Conservation (phyloP, 2,888 invertebrate genomes). For the Tipula lateralis region DNA sequence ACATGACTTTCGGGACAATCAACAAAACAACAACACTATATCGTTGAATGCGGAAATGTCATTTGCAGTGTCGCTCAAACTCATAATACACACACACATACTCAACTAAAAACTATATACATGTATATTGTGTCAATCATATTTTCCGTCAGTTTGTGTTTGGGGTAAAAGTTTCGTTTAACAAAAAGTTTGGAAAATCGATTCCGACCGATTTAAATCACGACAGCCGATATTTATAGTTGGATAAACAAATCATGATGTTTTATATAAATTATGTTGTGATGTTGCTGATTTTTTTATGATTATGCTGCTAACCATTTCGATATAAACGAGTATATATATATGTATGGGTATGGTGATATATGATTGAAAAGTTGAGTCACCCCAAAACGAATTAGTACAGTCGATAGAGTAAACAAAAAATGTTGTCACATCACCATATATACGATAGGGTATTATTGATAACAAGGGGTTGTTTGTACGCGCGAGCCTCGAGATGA, state of each 20-base stretch:
- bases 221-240: not conserved
- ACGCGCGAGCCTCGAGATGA: not conserved
- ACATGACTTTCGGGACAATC: not conserved
- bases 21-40: not conserved
- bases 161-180: not conserved
- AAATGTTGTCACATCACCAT: not conserved
- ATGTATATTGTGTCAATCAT: not conserved
- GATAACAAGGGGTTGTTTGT: not conserved
- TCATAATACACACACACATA: not conserved
- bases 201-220: conserved; percentile 1
- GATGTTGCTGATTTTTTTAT: not conserved
- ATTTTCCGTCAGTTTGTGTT: not conserved
- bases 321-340: not conserved
- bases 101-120: not conserved
- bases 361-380: not conserved
- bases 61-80: not conserved
- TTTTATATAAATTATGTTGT: not conserved
- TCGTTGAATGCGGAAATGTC: not conserved
- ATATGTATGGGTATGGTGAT: not conserved
- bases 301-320: not conserved
- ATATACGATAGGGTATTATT: not conserved
- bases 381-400: not conserved
- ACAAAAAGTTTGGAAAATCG: not conserved
- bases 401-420: not conserved
- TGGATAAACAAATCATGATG: conserved; percentile 19